Percentiles rank a stretch among this genome's conserved stretches.
These are phyloP conservation scores for Ichneumon xanthorius DNA, from an alignment of 2,888 invertebrate genomes.

Conservation along the genomic window DNA sequence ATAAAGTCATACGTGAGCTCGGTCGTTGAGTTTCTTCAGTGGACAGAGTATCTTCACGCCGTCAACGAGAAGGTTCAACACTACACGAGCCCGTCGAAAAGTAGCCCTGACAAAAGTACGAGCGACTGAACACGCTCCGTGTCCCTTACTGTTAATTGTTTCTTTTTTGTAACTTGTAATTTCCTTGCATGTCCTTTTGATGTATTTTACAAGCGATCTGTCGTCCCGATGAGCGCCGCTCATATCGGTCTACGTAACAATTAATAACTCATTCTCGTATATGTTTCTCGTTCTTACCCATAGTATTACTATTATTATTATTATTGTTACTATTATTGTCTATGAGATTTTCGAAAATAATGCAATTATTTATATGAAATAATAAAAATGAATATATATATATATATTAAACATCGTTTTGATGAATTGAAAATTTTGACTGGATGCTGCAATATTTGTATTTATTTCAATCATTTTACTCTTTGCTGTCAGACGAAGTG, in stretches of 20 bases:
- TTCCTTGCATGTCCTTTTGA: not conserved
- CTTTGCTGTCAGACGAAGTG: not conserved
- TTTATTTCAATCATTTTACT: not conserved
- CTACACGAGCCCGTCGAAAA: constrained; percentile 60
- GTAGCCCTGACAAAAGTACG: constrained; percentile 3
- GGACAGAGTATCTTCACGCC: constrained; percentile 77
- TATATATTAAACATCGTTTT: not conserved
- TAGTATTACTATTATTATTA: constrained; percentile 18
- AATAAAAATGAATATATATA: constrained; percentile 10
- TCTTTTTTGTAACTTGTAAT: not conserved
- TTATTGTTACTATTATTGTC: constrained; percentile 20
- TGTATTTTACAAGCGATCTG: constrained; percentile 4
- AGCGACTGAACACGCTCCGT: constrained; percentile 10
- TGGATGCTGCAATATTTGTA: not conserved
- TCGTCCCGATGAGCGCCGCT: not conserved
- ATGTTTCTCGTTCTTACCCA: not conserved
- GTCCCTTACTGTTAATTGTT: not conserved
- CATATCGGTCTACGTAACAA: not conserved
- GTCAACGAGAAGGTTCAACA: constrained; percentile 72
- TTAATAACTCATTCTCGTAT: constrained; percentile 5
- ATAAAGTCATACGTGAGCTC: constrained; percentile 77
- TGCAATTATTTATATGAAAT: constrained; percentile 38
- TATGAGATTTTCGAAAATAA: not conserved
- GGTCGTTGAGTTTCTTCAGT: constrained; percentile 80
- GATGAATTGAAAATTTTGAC: not conserved